A percentile compares a stretch with the other conserved stretches of the same genome.
These are phyloP conservation scores for Teleiodes luculella DNA, from an alignment of 2,888 invertebrate species.

Conservation along the genomic window DNA sequence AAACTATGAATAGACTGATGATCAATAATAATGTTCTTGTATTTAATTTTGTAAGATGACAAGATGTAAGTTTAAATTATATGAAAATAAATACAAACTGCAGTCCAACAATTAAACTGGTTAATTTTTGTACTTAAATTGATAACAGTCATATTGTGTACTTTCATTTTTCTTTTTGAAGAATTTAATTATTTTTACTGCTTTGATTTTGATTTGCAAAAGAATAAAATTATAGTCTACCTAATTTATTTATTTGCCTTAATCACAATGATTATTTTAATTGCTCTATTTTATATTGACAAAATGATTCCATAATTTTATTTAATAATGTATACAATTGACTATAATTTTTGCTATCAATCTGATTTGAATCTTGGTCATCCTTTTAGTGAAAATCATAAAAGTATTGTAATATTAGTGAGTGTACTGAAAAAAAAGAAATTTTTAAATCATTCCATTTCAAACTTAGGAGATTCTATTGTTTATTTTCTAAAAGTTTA, in stretches of 20 bases:
- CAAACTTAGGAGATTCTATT: conserved; percentile 48
- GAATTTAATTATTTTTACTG: conserved; percentile 14
- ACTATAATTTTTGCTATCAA: conserved; percentile 59
- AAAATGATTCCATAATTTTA: conserved; percentile 69
- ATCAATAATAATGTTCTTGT: conserved; percentile 75
- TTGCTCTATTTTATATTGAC: conserved; percentile 50
- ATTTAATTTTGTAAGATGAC: conserved; percentile 77
- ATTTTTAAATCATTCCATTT: conserved; percentile 74
- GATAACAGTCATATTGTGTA: conserved; percentile 49
- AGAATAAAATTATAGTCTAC: conserved; percentile 26
- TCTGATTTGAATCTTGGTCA: conserved; percentile 54
- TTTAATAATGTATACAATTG: conserved; percentile 67
- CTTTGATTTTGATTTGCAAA: conserved; percentile 42
- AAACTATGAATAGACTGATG: conserved; percentile 77
- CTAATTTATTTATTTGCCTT: conserved; percentile 67
- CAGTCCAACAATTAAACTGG: conserved; percentile 35
- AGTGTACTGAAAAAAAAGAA: conserved; percentile 72
- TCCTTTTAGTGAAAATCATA: conserved; percentile 53
- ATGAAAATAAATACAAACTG: conserved; percentile 51
- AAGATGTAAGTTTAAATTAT: conserved; percentile 74
- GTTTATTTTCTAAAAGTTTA: conserved; percentile 59
- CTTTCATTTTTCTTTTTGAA: conserved; percentile 77
- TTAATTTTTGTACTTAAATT: conserved; percentile 69
- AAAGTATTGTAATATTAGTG: conserved; percentile 57
- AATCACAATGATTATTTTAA: conserved; percentile 52